These are phyloP conservation scores for Cygnus atratus DNA, from an alignment of 2,113 vertebrate genomes.

Conservation along the genomic window DNA sequence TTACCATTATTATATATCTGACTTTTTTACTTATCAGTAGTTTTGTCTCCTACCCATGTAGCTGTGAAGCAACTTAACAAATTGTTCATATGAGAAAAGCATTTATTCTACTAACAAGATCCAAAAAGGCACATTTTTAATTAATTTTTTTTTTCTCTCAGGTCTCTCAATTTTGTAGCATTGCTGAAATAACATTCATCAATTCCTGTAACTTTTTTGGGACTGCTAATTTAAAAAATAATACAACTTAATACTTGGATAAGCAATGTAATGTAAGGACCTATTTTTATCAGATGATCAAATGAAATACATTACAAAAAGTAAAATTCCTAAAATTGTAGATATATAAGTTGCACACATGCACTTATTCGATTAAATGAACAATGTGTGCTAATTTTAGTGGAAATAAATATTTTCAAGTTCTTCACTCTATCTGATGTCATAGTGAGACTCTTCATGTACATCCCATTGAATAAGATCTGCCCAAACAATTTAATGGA, in stretches of 20 bases:
- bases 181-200: neutral
- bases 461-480: constrained; percentile 82
- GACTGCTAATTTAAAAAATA: neutral
- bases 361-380: neutral
- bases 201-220: neutral
- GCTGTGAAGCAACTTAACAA: neutral
- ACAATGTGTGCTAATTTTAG: neutral
- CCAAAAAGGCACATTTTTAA: neutral
- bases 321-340: neutral
- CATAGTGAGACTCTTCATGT: constrained; percentile 82
- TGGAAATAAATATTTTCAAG: neutral
- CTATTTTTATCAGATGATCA: neutral
- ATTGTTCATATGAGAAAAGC: neutral
- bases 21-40: neutral
- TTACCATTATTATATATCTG: neutral
- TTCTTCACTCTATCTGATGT: constrained; percentile 83
- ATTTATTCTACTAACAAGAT: neutral
- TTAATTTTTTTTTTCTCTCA: neutral
- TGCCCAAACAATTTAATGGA: constrained; percentile 84
- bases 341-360: neutral
- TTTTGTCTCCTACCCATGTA: neutral
- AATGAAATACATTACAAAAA: neutral
- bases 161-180: neutral
- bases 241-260: neutral
- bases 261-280: neutral